Evolutionary conservation across 2,113 vertebrate species (phyloP), one percentile per base, ranked within the genome.

Genomic region (Hypanus sabinus): DNA sequence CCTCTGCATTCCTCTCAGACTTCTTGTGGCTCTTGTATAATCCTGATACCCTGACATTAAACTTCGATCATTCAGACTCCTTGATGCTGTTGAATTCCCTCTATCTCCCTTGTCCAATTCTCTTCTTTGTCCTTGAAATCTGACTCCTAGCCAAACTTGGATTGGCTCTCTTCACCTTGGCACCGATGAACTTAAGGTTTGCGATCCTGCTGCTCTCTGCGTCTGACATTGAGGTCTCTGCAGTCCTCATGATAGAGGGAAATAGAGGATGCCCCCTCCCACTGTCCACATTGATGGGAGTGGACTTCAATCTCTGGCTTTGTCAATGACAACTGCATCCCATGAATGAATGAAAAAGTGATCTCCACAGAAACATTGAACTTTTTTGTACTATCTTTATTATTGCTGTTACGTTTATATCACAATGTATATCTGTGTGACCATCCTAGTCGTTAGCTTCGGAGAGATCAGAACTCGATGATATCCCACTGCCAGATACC

Each of bases 401-500:
- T 38, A 24, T 36, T 36, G 2, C 7, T 71, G n/a, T 70, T 22
- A 70, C 22, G 33, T 71, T 71, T 14, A 11, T 14, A 33, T 92
- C 68, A 92, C 68, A 70, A 92, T 33, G 7, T 12, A 10, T 55
- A n/a, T 68, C 60, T 93, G 3, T 46, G 14, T 71, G 70, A 24
- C 20, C 38, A 30, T 75, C 36, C 91, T 55, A 93, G 91, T 46
- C 70, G 30, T 68, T 73, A 24, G 68, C 91, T 93, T 73, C 91
- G 71, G 94, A 68, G 77, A 87, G 83, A 87, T 27, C 73, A 8
- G 99, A 99, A 94, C 96, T 97, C 0, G 98, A 99, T 94, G 99
- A 99, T 94, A 98, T 98, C 97, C 98, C 98, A 0, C 94, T 97
- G 95, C 98, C 98, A 27, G 98, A 99, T n/a, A 75, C 55, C 68